These are phyloP conservation scores for Ischnura elegans DNA, from an alignment of 2,888 invertebrate genomes.

Conservation along the genomic window DNA sequence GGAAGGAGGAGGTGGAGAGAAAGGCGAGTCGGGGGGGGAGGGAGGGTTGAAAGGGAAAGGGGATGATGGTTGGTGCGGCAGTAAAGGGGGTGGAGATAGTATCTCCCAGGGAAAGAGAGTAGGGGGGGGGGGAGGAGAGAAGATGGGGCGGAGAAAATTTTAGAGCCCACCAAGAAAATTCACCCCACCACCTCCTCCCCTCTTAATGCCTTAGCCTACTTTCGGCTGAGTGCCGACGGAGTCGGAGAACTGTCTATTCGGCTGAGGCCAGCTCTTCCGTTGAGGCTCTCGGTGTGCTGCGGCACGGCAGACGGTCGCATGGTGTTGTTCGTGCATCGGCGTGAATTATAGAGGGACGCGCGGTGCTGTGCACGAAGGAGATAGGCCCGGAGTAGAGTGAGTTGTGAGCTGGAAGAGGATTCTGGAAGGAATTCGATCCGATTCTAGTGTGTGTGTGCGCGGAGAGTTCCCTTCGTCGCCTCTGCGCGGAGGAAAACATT, in stretches of 20 bases:
- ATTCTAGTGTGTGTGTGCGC: background rate
- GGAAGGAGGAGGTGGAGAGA: background rate
- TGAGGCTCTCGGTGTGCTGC: background rate
- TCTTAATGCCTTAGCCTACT: background rate
- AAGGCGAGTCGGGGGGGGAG: background rate
- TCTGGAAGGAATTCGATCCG: too few species aligned
- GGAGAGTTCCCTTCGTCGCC: background rate
- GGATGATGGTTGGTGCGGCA: background rate
- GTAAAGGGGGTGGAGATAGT: background rate
- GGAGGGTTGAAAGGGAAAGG: slow-evolving; percentile 21
- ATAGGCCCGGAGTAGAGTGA: too few species aligned
- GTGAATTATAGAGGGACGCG: background rate
- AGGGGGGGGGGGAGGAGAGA: background rate
- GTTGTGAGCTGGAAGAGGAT: background rate
- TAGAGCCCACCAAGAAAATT: background rate
- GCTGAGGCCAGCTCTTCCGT: background rate
- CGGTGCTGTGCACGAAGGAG: background rate
- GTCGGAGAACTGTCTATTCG: too few species aligned
- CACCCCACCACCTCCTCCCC: too few species aligned
- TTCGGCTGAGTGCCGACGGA: background rate
- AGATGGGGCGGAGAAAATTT: background rate
- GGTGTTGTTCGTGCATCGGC: background rate
- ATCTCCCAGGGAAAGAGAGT: too few species aligned
- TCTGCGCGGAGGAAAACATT: background rate
- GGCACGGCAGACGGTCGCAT: background rate